A percentile compares a stretch with the other conserved stretches of the same genome.
Conservation (phyloP, 2,888 invertebrate genomes). For the Thera obeliscata region DNA sequence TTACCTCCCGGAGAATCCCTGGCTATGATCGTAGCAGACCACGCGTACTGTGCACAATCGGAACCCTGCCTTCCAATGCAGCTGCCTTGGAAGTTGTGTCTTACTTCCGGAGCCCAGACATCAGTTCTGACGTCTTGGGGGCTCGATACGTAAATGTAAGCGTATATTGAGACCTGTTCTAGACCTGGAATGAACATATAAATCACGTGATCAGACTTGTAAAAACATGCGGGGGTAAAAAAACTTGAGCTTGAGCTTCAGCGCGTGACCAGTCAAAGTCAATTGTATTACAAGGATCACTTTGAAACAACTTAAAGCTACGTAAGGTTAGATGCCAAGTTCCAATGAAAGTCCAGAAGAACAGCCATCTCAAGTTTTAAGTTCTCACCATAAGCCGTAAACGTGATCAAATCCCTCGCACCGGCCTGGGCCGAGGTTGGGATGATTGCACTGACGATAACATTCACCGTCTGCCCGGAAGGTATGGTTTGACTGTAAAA, state of each 20-base stretch:
- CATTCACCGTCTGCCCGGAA: constrained; percentile 83
- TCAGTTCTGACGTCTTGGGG: constrained; percentile 62
- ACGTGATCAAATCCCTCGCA: constrained; percentile 86
- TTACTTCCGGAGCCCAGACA: constrained; percentile 83
- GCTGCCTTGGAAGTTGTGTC: constrained; percentile 87
- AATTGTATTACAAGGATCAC: too few species aligned
- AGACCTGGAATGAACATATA: constrained; percentile 50
- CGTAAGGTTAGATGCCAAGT: too few species aligned
- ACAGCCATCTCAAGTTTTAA: neutral
- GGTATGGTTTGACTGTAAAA: constrained; percentile 69
- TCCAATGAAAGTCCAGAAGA: too few species aligned
- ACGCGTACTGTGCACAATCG: constrained; percentile 87
- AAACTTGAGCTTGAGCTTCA: too few species aligned
- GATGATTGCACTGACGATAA: constrained; percentile 80
- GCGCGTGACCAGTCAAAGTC: too few species aligned
- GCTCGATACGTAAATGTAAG: constrained; percentile 71
- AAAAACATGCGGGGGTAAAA: neutral
- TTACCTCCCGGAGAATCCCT: constrained; percentile 87
- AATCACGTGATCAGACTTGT: neutral
- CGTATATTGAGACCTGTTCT: constrained; percentile 70
- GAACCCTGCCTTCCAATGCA: constrained; percentile 83
- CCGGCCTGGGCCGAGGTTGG: constrained; percentile 77
- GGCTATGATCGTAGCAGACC: constrained; percentile 88
- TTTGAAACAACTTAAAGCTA: too few species aligned
- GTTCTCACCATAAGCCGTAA: constrained; percentile 81